Base-by-base conservation (phyloP, 2,888 invertebrate genomes). In the Pristionchus fissidentatus region DNA sequence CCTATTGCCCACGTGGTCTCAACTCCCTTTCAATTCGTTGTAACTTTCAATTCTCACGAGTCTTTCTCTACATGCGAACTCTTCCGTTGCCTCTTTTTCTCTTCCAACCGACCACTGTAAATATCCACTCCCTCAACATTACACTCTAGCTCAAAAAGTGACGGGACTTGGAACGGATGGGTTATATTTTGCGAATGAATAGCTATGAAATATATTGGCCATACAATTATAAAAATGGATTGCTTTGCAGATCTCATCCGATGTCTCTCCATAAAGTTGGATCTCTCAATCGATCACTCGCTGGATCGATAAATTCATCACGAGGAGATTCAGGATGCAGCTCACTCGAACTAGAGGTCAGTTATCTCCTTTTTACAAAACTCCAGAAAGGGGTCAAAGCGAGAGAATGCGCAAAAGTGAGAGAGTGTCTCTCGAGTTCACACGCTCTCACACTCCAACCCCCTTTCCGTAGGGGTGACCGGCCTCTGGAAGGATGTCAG, bases 281-380 rank as follows among this genome's bases (percentile, higher is more conserved):
- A 35, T 89, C 89, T n/a, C 86, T 90, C 78, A 89, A 89, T 81
- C 85, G 89, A 15, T 87, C 88, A n/a, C 82, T 82, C 38, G 88
- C 88, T 38, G 86, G 87, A 22, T 88, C 35, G 1, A 3, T 87
- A 4, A 87, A 87, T 57, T 84, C 85, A 35, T 86, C 62, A 19
- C 85, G 35, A 84, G 85, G 32, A 83, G 88, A 32, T 83, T 87
- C 29, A 84, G 87, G n/a, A 87, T 88, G 57, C 26, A 87, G 88
- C 15, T 87, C 89, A 0, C 84, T 91, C n/a, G 91, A 91, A 84
- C 81, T 91, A 52, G 91, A 91, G 82, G 91, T 91, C 5, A 87
- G 88, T 35, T n/a, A 57, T 26, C 4, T n/a, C 29, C 57, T 57
- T n/a, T n/a, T n/a, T n/a, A n/a, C n/a, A n/a, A n/a, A n/a, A n/a